phyloP scores from a whole-genome alignment of 2,888 invertebrate genomes.

The Harpalus rubripes region DNA sequence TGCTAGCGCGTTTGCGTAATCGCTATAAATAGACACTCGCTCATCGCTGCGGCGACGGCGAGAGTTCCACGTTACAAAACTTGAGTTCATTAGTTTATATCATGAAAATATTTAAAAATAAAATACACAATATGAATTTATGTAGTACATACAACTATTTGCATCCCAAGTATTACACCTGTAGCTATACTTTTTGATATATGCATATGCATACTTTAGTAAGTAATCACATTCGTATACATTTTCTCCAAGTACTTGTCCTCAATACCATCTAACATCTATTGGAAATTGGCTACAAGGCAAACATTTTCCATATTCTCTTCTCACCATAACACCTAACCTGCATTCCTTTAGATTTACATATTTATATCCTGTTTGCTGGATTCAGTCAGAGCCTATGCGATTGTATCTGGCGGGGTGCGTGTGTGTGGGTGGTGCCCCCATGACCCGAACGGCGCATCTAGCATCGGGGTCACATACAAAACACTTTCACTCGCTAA shows the following conservation, averaged over 20 bases:
- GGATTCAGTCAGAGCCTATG: slow-evolving; percentile 8
- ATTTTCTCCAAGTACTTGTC: slow-evolving; percentile 2
- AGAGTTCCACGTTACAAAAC: too few relatives aligned
- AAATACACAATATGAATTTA: too few relatives aligned
- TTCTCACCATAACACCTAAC: background rate
- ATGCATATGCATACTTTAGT: background rate
- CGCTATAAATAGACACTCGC: too few relatives aligned
- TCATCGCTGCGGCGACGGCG: too few relatives aligned
- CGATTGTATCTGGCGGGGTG: slow-evolving; percentile 14
- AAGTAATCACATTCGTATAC: background rate
- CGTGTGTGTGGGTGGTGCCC: slow-evolving; percentile 44
- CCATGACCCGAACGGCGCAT: slow-evolving; percentile 25
- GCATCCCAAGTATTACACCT: too few relatives aligned
- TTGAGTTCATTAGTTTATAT: too few relatives aligned
- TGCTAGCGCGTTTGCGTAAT: too few relatives aligned
- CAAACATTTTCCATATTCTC: background rate
- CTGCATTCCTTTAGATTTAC: slow-evolving; percentile 3
- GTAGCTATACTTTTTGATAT: background rate
- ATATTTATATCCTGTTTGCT: slow-evolving; percentile 21
- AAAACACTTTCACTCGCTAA: slow-evolving; percentile 23
- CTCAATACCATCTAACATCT: background rate
- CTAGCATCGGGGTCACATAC: slow-evolving; percentile 33
- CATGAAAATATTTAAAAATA: too few relatives aligned
- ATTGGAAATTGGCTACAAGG: background rate
- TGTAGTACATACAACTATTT: too few relatives aligned